Conservation (phyloP, 2,113 vertebrate species). For the Apteryx owenii region DNA sequence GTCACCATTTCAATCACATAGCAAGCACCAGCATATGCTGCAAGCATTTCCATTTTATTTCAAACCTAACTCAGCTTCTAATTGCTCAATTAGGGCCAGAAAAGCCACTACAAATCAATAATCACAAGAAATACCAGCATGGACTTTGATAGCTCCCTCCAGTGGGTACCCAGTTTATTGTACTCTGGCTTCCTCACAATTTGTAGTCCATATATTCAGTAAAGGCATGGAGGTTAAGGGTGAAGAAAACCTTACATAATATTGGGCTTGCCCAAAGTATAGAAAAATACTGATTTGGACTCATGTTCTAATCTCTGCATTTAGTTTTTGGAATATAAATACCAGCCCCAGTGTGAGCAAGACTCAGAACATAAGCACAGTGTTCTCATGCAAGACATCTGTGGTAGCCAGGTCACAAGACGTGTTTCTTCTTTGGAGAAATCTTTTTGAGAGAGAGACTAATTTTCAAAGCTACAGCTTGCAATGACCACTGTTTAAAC, state of each 20-base stretch:
- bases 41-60: not conserved
- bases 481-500: not conserved
- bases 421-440: not conserved
- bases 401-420: not conserved
- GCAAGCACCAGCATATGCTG: not conserved
- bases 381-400: not conserved
- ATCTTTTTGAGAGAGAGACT: not conserved
- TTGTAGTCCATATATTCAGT: not conserved
- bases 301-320: not conserved
- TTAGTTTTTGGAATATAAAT: not conserved
- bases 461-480: not conserved
- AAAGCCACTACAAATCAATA: conserved; percentile 40
- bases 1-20: conserved; percentile 3
- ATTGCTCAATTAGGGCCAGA: not conserved
- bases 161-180: not conserved
- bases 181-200: not conserved
- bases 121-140: not conserved
- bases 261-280: not conserved
- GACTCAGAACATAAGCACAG: not conserved
- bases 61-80: conserved; percentile 13
- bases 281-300: not conserved
- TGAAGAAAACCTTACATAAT: not conserved
- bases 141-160: not conserved
- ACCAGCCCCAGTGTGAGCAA: not conserved
- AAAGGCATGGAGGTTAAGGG: not conserved